These are phyloP conservation scores for Aromia moschata DNA, from an alignment of 2,888 invertebrate genomes.

Conservation along the genomic window DNA sequence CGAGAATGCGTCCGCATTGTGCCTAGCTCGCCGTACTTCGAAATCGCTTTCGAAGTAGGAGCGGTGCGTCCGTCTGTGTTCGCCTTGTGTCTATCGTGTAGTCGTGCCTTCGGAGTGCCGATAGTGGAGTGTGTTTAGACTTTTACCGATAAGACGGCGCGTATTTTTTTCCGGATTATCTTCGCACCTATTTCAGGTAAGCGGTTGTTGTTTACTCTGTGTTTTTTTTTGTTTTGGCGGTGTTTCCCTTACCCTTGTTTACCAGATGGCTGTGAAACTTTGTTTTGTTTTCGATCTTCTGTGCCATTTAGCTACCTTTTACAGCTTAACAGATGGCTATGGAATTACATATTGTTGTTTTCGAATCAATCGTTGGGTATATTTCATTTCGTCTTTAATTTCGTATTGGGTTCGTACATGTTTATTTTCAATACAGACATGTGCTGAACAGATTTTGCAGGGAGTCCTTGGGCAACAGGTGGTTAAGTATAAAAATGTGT, in stretches of 20 bases:
- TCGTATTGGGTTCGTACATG: too few species aligned
- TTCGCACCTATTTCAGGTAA: not conserved
- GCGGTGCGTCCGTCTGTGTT: not conserved
- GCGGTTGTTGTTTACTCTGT: not conserved
- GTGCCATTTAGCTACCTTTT: too few species aligned
- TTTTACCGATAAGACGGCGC: not conserved
- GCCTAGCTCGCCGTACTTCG: not conserved
- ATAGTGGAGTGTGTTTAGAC: constrained; percentile 10
- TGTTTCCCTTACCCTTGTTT: constrained; percentile 13
- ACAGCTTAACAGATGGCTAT: too few species aligned
- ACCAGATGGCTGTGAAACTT: too few species aligned
- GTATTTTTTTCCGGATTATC: not conserved
- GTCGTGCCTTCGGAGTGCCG: constrained; percentile 8
- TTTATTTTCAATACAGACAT: not conserved
- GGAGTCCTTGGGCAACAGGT: not conserved
- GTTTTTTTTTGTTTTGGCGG: not conserved
- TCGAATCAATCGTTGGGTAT: too few species aligned
- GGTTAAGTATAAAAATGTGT: not conserved
- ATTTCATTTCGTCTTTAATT: too few species aligned
- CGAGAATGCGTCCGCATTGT: not conserved
- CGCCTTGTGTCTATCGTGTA: not conserved
- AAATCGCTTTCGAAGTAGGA: not conserved
- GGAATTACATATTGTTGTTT: too few species aligned
- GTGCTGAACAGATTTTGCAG: not conserved
- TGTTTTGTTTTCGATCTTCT: too few species aligned